Percentiles rank a stretch among this genome's conserved stretches.
Conservation (phyloP, 2,888 invertebrate species). For the Eupithecia inturbata region DNA sequence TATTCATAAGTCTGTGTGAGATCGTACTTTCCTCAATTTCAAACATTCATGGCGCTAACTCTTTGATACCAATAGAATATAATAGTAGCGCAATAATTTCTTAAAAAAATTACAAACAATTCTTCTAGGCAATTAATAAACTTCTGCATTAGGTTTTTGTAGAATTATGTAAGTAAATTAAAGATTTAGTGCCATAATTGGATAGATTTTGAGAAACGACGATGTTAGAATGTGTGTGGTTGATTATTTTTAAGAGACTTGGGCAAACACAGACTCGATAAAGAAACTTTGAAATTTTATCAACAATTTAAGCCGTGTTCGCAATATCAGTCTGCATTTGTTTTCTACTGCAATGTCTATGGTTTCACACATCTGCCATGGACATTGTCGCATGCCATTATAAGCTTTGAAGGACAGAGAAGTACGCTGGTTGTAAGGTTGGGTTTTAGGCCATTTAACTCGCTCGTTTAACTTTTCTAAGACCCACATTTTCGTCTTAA, state of each 20-base stretch:
- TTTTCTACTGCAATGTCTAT: conserved; percentile 55
- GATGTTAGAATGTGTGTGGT: conserved; percentile 76
- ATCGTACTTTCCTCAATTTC: conserved; percentile 31
- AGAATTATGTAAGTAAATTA: conserved; percentile 3
- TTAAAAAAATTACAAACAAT: neutral
- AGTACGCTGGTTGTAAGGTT: conserved; percentile 67
- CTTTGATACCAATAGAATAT: neutral
- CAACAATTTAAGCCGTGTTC: conserved; percentile 44
- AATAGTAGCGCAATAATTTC: neutral
- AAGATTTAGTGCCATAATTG: conserved; percentile 39
- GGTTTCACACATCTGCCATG: conserved; percentile 48
- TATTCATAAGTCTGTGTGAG: conserved; percentile 59
- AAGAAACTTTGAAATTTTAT: neutral
- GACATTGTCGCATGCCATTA: conserved; percentile 70
- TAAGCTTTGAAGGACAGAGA: conserved; percentile 80
- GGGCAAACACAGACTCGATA: conserved; percentile 44
- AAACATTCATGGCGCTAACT: conserved; percentile 25
- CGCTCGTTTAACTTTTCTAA: conserved; percentile 55
- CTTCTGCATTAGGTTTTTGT: neutral
- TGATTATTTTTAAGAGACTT: conserved; percentile 60
- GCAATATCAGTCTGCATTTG: conserved; percentile 45
- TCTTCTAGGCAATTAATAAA: neutral
- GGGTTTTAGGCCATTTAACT: conserved; percentile 49
- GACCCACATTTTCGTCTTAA: conserved; percentile 48
- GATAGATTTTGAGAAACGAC: conserved; percentile 71